Percentiles rank a stretch among this genome's conserved stretches.
Conservation (phyloP, 2,113 vertebrate species). For the Platichthys flesus region DNA sequence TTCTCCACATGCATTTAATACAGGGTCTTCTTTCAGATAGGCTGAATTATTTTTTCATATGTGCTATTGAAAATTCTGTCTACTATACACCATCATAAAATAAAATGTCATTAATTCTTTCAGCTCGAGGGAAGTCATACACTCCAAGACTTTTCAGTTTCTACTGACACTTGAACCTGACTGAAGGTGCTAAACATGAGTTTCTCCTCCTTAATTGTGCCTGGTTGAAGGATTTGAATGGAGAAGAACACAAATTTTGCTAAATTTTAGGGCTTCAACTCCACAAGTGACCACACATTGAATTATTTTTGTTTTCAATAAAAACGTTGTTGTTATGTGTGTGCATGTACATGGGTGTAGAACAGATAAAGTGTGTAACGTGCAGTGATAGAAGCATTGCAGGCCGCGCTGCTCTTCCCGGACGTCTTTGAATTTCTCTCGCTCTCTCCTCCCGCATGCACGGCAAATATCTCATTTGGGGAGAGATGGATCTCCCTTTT, state of each 20-base stretch:
- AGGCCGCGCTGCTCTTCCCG: background rate
- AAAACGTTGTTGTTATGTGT: conserved; percentile 11
- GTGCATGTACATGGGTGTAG: conserved; percentile 22
- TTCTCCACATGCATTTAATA: background rate
- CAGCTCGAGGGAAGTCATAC: no score
- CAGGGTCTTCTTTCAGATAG: background rate
- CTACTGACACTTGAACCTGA: no score
- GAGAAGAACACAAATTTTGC: conserved; percentile 31
- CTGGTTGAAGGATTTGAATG: conserved; percentile 40
- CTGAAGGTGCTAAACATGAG: conserved; percentile 23
- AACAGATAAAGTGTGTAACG: conserved; percentile 15
- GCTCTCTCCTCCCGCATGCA: conserved; percentile 5
- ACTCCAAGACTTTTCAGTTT: no score
- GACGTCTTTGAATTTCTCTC: conserved; percentile 5
- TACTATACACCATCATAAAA: no score
- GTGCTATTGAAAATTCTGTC: no score
- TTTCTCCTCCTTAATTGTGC: conserved; percentile 51
- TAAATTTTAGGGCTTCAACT: conserved; percentile 33
- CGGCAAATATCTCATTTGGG: conserved; percentile 23
- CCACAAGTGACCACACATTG: background rate
- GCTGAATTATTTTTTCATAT: background rate
- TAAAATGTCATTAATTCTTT: no score
- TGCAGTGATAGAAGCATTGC: conserved; percentile 7
- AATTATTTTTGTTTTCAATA: background rate
- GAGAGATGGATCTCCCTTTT: conserved; percentile 36